phyloP scores from a whole-genome alignment of 1,140 invertebrate genomes.

The Schlechtendalia chinensis region DNA sequence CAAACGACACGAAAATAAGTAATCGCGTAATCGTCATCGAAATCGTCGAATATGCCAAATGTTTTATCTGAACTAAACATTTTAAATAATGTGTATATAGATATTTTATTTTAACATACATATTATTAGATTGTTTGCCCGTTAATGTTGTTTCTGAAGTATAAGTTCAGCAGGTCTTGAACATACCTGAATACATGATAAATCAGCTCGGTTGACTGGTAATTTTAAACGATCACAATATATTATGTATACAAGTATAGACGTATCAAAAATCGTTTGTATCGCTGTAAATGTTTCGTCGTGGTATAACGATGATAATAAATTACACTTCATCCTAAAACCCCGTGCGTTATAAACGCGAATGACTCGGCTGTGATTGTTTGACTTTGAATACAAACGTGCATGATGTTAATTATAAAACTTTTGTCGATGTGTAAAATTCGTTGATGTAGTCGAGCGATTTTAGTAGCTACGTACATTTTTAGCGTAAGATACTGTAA shows the following conservation, averaged over 20 bases:
- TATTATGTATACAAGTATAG: no score
- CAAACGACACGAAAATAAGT: no score
- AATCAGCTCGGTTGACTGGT: background rate
- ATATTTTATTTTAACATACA: no score
- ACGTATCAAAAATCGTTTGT: background rate
- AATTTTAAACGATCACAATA: background rate
- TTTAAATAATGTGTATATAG: no score
- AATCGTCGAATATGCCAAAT: no score
- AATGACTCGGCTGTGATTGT: background rate
- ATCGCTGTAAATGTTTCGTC: background rate
- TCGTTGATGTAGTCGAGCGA: background rate
- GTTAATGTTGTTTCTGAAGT: no score
- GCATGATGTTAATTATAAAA: constrained; percentile 28
- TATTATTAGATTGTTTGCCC: no score
- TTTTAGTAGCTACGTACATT: background rate
- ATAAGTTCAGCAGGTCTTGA: no score
- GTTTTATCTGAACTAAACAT: no score
- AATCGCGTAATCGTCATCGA: no score
- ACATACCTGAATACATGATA: background rate
- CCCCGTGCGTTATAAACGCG: background rate
- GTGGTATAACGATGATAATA: background rate
- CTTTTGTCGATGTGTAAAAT: constrained; percentile 23
- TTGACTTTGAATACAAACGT: constrained; percentile 17
- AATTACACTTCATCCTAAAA: constrained; percentile 1
- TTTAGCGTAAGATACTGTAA: background rate